These are phyloP conservation scores for Gerris lacustris DNA, from an alignment of 2,888 invertebrate species.

Conservation along the genomic window DNA sequence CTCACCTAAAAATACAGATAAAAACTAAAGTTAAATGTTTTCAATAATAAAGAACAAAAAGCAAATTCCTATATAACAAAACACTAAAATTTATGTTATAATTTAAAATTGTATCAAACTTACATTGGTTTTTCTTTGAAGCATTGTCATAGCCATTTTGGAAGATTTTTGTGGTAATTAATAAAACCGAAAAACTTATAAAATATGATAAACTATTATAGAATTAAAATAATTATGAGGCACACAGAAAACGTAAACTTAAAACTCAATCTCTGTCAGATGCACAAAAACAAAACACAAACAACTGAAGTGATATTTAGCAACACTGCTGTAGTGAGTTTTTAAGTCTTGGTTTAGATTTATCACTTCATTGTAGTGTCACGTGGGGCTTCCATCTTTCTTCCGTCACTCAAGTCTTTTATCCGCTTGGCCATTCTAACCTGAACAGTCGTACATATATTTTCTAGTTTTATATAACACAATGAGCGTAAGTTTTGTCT, in stretches of 20 bases:
- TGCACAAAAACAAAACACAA: no score
- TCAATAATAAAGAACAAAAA: not conserved
- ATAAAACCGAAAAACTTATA: no score
- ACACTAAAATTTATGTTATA: not conserved
- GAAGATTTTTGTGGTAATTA: not conserved
- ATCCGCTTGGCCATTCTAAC: not conserved
- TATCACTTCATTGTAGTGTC: no score
- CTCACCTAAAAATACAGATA: slow-evolving; percentile 57
- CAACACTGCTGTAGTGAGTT: no score
- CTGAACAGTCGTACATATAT: not conserved
- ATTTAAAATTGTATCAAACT: slow-evolving; percentile 35
- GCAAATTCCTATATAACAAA: not conserved
- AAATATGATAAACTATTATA: no score
- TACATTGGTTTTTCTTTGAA: slow-evolving; percentile 61
- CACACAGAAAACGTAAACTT: no score
- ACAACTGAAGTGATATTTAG: no score
- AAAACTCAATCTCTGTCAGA: no score
- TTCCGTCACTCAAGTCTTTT: not conserved
- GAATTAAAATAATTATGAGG: no score
- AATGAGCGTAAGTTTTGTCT: not conserved
- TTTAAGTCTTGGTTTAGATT: no score
- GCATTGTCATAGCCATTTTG: slow-evolving; percentile 44
- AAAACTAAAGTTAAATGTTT: not conserved
- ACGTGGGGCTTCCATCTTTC: not conserved
- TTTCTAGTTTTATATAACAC: not conserved